Base-by-base conservation (phyloP, 2,113 vertebrate species). In the Aptenodytes patagonicus region DNA sequence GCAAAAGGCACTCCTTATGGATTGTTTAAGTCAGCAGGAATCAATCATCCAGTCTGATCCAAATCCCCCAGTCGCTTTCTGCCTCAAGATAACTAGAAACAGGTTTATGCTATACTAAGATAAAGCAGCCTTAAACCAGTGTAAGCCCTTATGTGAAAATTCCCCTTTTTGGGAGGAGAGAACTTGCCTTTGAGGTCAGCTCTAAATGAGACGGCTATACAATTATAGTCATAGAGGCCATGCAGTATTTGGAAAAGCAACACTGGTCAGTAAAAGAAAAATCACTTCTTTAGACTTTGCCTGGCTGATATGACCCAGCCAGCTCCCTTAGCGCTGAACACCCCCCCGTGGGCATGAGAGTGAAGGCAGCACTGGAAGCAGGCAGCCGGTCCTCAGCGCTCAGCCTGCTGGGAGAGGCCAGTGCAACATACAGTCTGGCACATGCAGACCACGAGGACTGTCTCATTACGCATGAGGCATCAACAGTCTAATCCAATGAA, bases 21-120 rank as follows among this genome's bases (percentile, higher is more conserved):
- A 91, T 49, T 72, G 91, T 29, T 87, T 95, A 90, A 93, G 10
- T 64, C 87, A 94, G 81, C 61, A 85, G 82, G 83, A 97, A 93
- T 95, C 90, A 95, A 96, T 95, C 96, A 96, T 68, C 88, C 75
- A 84, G 64, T 38, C 93, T 76, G 3, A 73, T 62, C 84, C 90
- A 96, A 96, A 96, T 96, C 93, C 93, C 75, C 28, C 17, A 82
- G 70, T 72, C 36, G 70, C 84, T 73, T 96, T 96, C 82, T 90
- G 95, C 87, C 87, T 88, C 83, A 94, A 91, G 61, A 94, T 97
- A 95, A 96, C 93, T 42, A 91, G 70, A 93, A 96, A 95, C 93
- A 96, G 87, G 91, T 97, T 97, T 96, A 95, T 31, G 68, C 58
- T 89, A 22, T 22, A 61, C 83, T 84, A 84, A 95, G 94, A 95